Evolutionary conservation across 2,797 vertebrate species (phyloP), one percentile per base, ranked within the genome.

Genomic region (Myotis myotis): DNA sequence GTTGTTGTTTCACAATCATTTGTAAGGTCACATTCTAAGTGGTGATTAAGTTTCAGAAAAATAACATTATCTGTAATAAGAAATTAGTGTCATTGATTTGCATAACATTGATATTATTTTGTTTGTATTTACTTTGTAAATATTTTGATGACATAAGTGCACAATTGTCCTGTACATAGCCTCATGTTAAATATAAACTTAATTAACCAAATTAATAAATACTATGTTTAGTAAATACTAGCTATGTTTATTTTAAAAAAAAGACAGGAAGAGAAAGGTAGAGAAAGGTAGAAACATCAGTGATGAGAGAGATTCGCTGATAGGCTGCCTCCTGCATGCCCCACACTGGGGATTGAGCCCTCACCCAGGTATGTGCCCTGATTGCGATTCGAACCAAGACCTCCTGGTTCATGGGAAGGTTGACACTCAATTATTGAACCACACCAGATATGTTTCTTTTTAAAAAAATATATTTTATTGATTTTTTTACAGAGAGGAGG

Each of bases 101-200:
- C 75, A 82, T 86, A 55, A 22, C 30, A 70, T n/a, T n/a, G 10
- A 19, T 23, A 19, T 33, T 71, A 13, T 33, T 75, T 88, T 87
- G 13, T 70, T 91, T 85, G 2, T 33, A 62, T 78, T 96, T 33
- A 68, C 41, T 75, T 94, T 41, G 3, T 93, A 30, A 93, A 57
- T 51, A 3, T 85, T 30, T 70, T 72, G 62, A 38, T 49, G 57
- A 57, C 1, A 0, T 49, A 62, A 62, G 15, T 44, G 2, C 1
- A n/a, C 38, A 71, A 28, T 22, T 55, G 19, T 72, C 36, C 44
- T 81, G 16, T 47, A 51, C 15, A 1, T 82, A 64, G 74, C 11
- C 5, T 87, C 23, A 51, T 47, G 17, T 36, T 93, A 41, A 72
- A 88, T 33, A 41, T 55, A 22, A 70, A 55, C 28, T 75, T 74